A percentile compares a stretch with the other conserved stretches of the same genome.
Conservation (phyloP, 2,113 vertebrate species). For the Coptodon rendalli region DNA sequence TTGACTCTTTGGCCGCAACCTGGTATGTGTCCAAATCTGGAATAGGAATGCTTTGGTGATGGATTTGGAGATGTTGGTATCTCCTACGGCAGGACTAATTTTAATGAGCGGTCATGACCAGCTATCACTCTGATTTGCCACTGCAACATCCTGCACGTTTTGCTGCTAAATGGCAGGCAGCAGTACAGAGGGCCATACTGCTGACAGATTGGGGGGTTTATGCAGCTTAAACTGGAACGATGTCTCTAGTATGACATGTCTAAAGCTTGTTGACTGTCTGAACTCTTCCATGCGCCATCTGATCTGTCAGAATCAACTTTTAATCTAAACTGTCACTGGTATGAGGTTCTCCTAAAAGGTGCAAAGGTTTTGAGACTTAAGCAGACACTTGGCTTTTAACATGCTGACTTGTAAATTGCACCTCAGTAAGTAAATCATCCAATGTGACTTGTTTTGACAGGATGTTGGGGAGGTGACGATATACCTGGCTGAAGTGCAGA, state of each 20-base stretch:
- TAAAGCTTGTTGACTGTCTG: neutral
- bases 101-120: neutral
- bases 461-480: constrained; percentile 16
- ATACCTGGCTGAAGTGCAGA: constrained; percentile 63
- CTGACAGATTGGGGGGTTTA: neutral
- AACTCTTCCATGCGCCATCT: rapidly evolving
- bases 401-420: rapidly evolving
- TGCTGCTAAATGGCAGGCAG: neutral
- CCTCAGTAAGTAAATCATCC: neutral
- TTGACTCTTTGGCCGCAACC: rapidly evolving
- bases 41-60: neutral
- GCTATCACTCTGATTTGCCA: rapidly evolving
- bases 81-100: neutral
- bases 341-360: neutral
- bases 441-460: constrained; percentile 11
- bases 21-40: neutral
- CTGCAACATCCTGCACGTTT: rapidly evolving
- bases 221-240: neutral
- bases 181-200: too few relatives aligned
- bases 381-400: neutral
- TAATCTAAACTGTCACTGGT: neutral
- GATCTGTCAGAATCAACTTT: neutral
- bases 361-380: rapidly evolving
- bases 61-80: neutral
- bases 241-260: neutral